A percentile compares a stretch with the other conserved stretches of the same genome.
Evolutionary conservation across 2,888 invertebrate species (phyloP).

Genomic region (Syrista parreyssii): DNA sequence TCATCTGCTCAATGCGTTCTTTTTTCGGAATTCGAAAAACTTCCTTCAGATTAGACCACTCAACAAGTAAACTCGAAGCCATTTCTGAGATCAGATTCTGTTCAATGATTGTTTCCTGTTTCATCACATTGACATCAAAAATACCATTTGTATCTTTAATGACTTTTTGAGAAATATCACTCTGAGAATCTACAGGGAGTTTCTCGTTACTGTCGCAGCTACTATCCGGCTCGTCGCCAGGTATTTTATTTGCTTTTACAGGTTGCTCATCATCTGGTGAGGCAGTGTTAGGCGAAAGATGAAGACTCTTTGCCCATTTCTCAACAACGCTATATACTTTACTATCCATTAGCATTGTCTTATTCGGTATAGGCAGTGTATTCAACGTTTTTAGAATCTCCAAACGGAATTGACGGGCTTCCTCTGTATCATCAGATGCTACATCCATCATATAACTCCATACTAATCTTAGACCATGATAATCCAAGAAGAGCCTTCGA

Average conservation of each 20-base stretch:
- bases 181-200: constrained; percentile 25
- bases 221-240: constrained; percentile 43
- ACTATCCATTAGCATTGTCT: constrained; percentile 92
- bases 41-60: constrained; percentile 82
- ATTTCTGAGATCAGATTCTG: constrained; percentile 65
- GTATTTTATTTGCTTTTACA: constrained; percentile 12
- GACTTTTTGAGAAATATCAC: constrained; percentile 33
- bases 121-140: constrained; percentile 29
- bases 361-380: constrained; percentile 91
- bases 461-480: constrained; percentile 89
- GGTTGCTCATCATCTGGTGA: constrained; percentile 59
- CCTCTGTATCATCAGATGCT: constrained; percentile 68
- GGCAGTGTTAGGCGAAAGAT: constrained; percentile 49
- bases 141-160: constrained; percentile 30
- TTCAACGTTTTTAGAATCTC: constrained; percentile 84
- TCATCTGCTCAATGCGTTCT: constrained; percentile 93
- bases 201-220: constrained; percentile 51
- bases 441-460: constrained; percentile 94
- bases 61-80: constrained; percentile 74
- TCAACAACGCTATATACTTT: constrained; percentile 88
- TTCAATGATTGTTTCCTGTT: constrained; percentile 40
- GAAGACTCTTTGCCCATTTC: constrained; percentile 76
- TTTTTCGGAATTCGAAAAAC: constrained; percentile 94
- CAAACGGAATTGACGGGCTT: constrained; percentile 62
- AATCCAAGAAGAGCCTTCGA: constrained; percentile 88